A percentile compares a stretch with the other conserved stretches of the same genome.
These are phyloP conservation scores for Enteromius mattozi DNA, from an alignment of 2,797 vertebrate genomes.

Conservation along the genomic window DNA sequence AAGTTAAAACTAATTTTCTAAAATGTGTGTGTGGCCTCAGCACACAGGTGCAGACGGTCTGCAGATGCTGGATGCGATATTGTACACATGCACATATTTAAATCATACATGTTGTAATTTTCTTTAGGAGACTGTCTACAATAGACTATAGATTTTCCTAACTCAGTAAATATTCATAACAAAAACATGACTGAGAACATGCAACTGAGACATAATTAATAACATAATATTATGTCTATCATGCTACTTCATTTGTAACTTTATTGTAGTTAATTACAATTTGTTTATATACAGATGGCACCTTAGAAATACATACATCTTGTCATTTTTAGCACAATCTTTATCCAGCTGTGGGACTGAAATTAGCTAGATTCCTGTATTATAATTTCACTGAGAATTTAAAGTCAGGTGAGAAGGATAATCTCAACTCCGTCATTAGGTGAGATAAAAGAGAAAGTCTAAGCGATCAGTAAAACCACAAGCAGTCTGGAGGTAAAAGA, in stretches of 20 bases:
- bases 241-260: neutral
- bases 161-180: neutral
- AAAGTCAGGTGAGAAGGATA: neutral
- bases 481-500: neutral
- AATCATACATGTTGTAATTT: neutral
- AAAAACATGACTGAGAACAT: neutral
- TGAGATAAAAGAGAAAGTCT: neutral
- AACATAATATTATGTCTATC: neutral
- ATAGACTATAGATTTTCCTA: neutral
- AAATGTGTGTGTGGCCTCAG: slow-evolving; percentile 18
- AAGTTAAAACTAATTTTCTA: neutral
- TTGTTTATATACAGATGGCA: neutral
- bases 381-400: neutral
- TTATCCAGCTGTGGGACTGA: neutral
- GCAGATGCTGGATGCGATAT: neutral
- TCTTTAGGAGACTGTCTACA: neutral
- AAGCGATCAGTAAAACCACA: neutral
- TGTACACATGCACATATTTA: slow-evolving; percentile 1
- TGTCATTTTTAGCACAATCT: neutral
- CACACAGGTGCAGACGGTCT: slow-evolving; percentile 35
- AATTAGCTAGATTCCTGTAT: neutral
- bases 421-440: neutral
- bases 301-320: neutral
- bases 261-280: neutral
- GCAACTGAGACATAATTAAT: neutral